phyloP scores from a whole-genome alignment of 2,113 vertebrate species.

The Clarias magur region DNA sequence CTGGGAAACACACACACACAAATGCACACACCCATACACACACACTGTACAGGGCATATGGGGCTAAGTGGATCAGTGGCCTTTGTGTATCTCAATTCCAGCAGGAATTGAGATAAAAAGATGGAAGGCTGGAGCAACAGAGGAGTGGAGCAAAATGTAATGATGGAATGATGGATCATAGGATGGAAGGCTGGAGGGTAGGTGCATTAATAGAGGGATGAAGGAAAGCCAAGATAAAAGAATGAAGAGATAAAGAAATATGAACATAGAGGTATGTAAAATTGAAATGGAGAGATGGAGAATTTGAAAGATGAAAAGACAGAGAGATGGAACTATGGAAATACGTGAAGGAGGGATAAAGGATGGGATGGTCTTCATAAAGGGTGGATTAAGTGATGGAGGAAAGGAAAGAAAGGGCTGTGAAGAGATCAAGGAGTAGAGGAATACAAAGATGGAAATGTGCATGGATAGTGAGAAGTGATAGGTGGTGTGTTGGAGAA shows the following conservation, averaged over 20 bases:
- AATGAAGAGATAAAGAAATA: no score
- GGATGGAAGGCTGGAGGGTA: not conserved
- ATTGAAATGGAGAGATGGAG: not conserved
- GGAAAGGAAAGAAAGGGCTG: no score
- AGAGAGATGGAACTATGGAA: not conserved
- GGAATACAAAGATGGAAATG: not conserved
- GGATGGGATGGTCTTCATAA: not conserved
- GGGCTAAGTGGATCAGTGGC: not conserved
- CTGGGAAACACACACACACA: not conserved
- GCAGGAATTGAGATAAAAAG: not conserved
- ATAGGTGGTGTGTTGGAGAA: not conserved
- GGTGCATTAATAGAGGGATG: no score
- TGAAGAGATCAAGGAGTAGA: no score
- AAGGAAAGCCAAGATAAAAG: no score
- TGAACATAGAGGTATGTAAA: no score
- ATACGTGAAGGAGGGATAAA: no score
- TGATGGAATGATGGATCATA: not conserved
- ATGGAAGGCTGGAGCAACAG: not conserved
- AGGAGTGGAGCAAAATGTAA: not conserved
- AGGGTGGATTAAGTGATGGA: no score
- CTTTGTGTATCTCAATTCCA: not conserved
- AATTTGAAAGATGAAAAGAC: not conserved
- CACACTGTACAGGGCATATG: not conserved
- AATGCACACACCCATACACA: slow-evolving; percentile 1
- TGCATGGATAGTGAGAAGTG: not conserved